Base-by-base conservation (phyloP, 2,113 vertebrate genomes). In the Antennarius striatus region DNA sequence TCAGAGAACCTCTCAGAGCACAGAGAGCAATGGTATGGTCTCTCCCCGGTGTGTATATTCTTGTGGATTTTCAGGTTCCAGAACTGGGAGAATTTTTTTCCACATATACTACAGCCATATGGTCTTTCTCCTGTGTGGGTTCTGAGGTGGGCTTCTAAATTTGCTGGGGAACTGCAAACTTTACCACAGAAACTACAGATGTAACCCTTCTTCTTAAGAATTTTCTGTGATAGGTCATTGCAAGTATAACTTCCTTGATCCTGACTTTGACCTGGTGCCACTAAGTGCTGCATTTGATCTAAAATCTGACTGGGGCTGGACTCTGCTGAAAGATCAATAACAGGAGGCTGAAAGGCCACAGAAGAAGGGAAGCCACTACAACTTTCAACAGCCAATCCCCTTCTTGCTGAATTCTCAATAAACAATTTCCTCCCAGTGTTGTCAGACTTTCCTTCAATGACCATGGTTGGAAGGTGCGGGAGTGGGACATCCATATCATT, bases 51-150 rank as follows among this genome's bases (percentile, higher is more conserved):
- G 75, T 91, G 89, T 65, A 85, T 86, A 71, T 91, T 81, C 54
- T 56, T 66, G 68, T 91, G 90, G 65, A 89, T 90, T 71, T 91
- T 91, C 62, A 91, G 70, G 77, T 91, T 91, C 81, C 90, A 89
- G 55, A 82, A 82, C 75, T 91, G 90, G 45, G 88, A 86, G 72
- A 91, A 91, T 2, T 81, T 82, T 56, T 91, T 91, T 3, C 90
- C 90, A 13, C 90, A 91, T 15, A 87, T 59, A 45, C 5, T 63
- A 57, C 88, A 91, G 40, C 81, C 83, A 1, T 74, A 91, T 0
- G 90, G 90, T 42, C 72, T 81, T 72, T 91, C 90, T 8, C 90
- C 90, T 1, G 90, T 91, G 47, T 91, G 90, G 1, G 86, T 91
- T 62, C 90, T 73, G 30, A 82, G 78, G 53, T 91, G 90, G 7